These are phyloP conservation scores for Cacoxenus indagator DNA, from an alignment of 2,888 invertebrate species.

Conservation along the genomic window DNA sequence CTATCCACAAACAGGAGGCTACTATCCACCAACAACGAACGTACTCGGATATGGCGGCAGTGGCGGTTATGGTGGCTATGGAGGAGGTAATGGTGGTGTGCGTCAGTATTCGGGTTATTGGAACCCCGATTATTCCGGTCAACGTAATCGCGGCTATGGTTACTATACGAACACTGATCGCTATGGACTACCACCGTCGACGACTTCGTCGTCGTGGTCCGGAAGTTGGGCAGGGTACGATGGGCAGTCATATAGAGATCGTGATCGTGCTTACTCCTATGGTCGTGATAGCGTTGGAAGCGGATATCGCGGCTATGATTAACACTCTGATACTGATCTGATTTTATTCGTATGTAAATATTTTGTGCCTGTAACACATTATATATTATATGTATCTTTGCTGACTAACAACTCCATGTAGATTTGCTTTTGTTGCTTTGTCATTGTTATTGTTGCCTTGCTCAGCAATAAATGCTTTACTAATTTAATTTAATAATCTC, in stretches of 20 bases:
- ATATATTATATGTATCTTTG: conserved; percentile 17
- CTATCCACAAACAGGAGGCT: conserved; percentile 18
- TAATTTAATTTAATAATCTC: conserved; percentile 34
- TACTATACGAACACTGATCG: conserved; percentile 71
- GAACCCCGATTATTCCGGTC: conserved; percentile 73
- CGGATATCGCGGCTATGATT: conserved; percentile 56
- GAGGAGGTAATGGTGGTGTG: conserved; percentile 76
- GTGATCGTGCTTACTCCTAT: conserved; percentile 12
- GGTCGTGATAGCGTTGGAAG: conserved; percentile 28
- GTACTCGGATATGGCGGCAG: conserved; percentile 56
- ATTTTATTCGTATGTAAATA: neutral
- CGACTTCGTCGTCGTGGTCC: neutral
- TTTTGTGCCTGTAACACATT: neutral
- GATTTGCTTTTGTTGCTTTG: conserved; percentile 29
- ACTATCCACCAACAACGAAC: conserved; percentile 62
- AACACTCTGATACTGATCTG: conserved; percentile 21
- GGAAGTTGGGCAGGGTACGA: conserved; percentile 21
- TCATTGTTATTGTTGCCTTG: conserved; percentile 22
- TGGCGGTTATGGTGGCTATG: conserved; percentile 71
- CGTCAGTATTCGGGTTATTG: conserved; percentile 75
- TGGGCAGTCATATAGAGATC: conserved; percentile 40
- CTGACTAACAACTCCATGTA: conserved; percentile 14
- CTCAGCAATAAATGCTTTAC: conserved; percentile 32
- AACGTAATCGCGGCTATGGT: conserved; percentile 75
- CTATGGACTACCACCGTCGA: conserved; percentile 56